Conservation (phyloP, 92 coral and sea anemone genomes). For the Paragorgia papillata region DNA sequence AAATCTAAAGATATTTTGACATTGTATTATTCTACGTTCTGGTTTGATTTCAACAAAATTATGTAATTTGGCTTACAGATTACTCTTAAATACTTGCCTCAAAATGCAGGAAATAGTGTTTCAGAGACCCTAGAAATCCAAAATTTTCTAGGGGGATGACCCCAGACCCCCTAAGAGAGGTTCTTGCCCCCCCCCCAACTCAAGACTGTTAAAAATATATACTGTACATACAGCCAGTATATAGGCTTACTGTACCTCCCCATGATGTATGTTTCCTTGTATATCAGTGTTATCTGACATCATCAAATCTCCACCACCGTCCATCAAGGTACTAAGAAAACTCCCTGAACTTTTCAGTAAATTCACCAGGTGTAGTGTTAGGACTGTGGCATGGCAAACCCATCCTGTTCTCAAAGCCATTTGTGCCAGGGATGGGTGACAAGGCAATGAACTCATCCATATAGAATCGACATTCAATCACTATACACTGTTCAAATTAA, state of each 20-base stretch:
- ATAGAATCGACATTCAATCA: not conserved
- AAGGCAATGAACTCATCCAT: constrained; percentile 19
- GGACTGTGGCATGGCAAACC: constrained; percentile 4
- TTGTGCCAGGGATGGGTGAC: constrained; percentile 4
- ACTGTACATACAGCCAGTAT: not conserved
- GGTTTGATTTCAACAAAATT: too few relatives aligned
- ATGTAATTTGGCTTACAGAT: too few relatives aligned
- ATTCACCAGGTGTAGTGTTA: not conserved
- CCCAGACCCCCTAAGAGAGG: too few relatives aligned
- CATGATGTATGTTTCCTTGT: not conserved
- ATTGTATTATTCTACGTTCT: too few relatives aligned
- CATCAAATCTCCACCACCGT: not conserved
- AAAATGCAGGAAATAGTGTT: too few relatives aligned
- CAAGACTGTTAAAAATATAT: too few relatives aligned
- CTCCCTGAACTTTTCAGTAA: constrained; percentile 17
- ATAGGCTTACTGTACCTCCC: too few relatives aligned
- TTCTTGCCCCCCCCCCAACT: too few relatives aligned
- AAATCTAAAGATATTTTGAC: too few relatives aligned
- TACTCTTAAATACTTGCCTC: too few relatives aligned
- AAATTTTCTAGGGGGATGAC: too few relatives aligned
- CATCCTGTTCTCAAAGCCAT: not conserved
- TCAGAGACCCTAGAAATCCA: too few relatives aligned
- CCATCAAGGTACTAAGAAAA: not conserved
- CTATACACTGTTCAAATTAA: not conserved
- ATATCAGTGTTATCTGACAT: not conserved